phyloP scores from a whole-genome alignment of 2,888 invertebrate genomes.

The Caenorhabditis plicata region DNA sequence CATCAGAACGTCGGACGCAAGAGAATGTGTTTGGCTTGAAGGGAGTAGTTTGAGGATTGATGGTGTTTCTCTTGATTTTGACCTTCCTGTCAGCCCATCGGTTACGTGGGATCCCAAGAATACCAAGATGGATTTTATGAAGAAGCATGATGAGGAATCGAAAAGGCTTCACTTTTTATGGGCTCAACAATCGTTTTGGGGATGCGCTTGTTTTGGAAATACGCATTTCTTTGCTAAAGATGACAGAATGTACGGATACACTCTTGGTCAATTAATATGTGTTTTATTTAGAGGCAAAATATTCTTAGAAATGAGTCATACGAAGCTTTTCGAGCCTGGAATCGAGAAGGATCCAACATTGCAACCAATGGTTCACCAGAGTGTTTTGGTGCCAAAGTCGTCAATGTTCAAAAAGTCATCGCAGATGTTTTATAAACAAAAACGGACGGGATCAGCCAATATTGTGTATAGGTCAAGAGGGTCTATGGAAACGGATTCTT shows the following conservation, averaged over 20 bases:
- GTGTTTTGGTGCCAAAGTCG: constrained; percentile 22
- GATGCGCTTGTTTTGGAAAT: constrained; percentile 93
- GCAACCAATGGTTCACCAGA: constrained; percentile 45
- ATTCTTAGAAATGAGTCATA: constrained; percentile 28
- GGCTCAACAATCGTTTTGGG: constrained; percentile 71
- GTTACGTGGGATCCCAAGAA: constrained; percentile 13
- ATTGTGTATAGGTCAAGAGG: background rate
- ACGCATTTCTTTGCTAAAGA: constrained; percentile 92
- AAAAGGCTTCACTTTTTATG: constrained; percentile 92
- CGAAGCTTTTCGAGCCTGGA: constrained; percentile 32
- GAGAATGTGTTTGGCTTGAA: constrained; percentile 28
- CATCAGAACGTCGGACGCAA: constrained; percentile 9
- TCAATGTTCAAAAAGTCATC: constrained; percentile 7
- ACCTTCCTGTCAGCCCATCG: constrained; percentile 20
- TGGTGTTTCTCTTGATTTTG: constrained; percentile 28
- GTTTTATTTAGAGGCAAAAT: constrained; percentile 58
- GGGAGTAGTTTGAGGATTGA: constrained; percentile 26
- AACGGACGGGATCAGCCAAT: constrained; percentile 2
- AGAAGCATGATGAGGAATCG: constrained; percentile 76
- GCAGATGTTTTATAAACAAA: constrained; percentile 18
- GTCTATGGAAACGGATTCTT: background rate
- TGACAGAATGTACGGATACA: constrained; percentile 66
- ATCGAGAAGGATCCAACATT: constrained; percentile 21
- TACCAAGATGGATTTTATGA: constrained; percentile 66
- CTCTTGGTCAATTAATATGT: background rate